Evolutionary conservation across 2,888 invertebrate genomes (phyloP), one percentile per base, ranked within the genome.

Genomic region (Nephrotoma appendiculata): DNA sequence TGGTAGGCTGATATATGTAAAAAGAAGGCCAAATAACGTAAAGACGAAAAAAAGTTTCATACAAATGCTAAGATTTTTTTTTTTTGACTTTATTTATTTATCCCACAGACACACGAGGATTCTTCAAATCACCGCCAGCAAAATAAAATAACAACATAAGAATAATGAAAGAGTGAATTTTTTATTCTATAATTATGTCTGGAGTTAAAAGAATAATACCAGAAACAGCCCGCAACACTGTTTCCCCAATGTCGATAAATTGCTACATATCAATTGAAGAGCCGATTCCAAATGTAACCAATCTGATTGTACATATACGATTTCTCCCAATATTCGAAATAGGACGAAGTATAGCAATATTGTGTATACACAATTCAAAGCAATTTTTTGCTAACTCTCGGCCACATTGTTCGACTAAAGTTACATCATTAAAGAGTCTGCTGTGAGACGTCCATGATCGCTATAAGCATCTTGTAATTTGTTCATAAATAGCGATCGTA

Each of bases 31-130:
- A n/a, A n/a, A n/a, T n/a, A n/a, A n/a, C n/a, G n/a, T n/a, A n/a
- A n/a, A n/a, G n/a, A n/a, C n/a, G n/a, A n/a, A n/a, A n/a, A n/a
- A n/a, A n/a, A n/a, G n/a, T n/a, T n/a, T n/a, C n/a, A n/a, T n/a
- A n/a, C n/a, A n/a, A n/a, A n/a, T n/a, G n/a, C n/a, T n/a, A n/a
- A n/a, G n/a, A n/a, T n/a, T n/a, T n/a, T n/a, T n/a, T n/a, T n/a
- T n/a, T n/a, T n/a, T n/a, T n/a, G n/a, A n/a, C n/a, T n/a, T n/a
- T n/a, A n/a, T n/a, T n/a, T n/a, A n/a, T n/a, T n/a, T n/a, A 98
- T 48, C 96, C 96, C 4, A 97, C 96, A 88, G 96, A 96, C 89
- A 96, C 93, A 91, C 99, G 98, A 0, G 99, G 98, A 84, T 98
- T 96, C 87, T 95, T 93, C 86, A 99, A 91, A 89, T 98, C 97